Evolutionary conservation across 2,888 invertebrate genomes (phyloP), one percentile per base, ranked within the genome.

Genomic region (Cephus runcator): DNA sequence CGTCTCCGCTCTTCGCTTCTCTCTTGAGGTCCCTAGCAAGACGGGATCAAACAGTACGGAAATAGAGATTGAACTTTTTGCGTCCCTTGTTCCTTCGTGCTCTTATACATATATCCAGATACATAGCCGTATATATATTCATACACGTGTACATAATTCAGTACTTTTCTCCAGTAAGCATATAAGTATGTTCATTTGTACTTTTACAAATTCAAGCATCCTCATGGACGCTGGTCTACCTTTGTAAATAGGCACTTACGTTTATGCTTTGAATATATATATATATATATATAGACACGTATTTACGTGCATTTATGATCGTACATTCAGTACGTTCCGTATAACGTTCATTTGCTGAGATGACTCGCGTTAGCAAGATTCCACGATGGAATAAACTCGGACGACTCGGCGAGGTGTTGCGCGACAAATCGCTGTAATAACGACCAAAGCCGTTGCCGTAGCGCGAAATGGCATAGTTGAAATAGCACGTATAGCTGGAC

Each of bases 11-110:
- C 40, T 23, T 56, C 9, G 23, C 56, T 56, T 56, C 23, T 56
- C 56, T 56, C 56, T 23, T 56, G 23, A 56, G 56, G 56, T 56
- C 56, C 23, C 56, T 23, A 56, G 56, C 78, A 68, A 74, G 35
- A 40, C 74, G 78, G 81, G 85, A 85, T 85, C 85, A 85, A 85
- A 85, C 83, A 85, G 80, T 81, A 83, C 84, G 79, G 80, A 85
- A 85, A 85, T 85, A 85, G 85, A 82, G 81, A 33, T 40, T 56
- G 33, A 71, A 69, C 76, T 81, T 78, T 78, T 78, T 76, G 73
- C 77, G 75, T 75, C 79, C 71, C 71, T 12, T 34, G 71, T 71
- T 71, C 34, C 71, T 30, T 31, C 30, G 71, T 71, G 71, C 15
- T 11, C 23, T 71, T 30, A 40, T 36, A 36, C 12, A 35, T 12